Evolutionary conservation across 2,113 vertebrate genomes (phyloP).

Genomic region (Serilophus lunatus): DNA sequence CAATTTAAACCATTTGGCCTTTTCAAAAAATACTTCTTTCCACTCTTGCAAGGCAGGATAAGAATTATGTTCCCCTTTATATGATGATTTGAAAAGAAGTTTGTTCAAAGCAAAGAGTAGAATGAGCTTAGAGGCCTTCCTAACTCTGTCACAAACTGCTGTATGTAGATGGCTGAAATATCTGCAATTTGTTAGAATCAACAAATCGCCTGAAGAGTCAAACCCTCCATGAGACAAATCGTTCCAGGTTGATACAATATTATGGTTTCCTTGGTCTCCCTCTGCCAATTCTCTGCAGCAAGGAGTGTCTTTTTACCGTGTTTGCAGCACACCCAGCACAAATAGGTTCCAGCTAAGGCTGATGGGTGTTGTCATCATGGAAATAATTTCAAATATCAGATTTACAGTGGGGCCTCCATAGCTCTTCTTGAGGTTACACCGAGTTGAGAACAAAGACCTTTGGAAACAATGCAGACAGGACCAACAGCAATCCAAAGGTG

Average conservation of each 20-base stretch:
- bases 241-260: neutral
- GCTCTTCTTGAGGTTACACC: slow-evolving; percentile 7
- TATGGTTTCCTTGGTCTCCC: neutral
- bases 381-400: neutral
- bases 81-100: neutral
- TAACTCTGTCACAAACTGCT: neutral
- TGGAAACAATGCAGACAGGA: no score
- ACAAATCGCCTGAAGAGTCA: neutral
- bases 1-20: neutral
- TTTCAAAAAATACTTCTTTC: neutral
- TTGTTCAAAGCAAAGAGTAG: neutral
- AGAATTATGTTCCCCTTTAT: neutral
- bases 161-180: neutral
- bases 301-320: neutral
- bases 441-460: no score
- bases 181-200: neutral
- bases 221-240: neutral
- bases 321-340: neutral
- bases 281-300: neutral
- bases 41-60: neutral
- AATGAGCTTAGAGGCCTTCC: neutral
- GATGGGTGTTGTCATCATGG: neutral
- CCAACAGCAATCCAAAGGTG: no score
- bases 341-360: neutral
- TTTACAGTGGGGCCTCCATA: neutral